Evolutionary conservation across 2,888 invertebrate genomes (phyloP).

Genomic region (Hipparchia semele): DNA sequence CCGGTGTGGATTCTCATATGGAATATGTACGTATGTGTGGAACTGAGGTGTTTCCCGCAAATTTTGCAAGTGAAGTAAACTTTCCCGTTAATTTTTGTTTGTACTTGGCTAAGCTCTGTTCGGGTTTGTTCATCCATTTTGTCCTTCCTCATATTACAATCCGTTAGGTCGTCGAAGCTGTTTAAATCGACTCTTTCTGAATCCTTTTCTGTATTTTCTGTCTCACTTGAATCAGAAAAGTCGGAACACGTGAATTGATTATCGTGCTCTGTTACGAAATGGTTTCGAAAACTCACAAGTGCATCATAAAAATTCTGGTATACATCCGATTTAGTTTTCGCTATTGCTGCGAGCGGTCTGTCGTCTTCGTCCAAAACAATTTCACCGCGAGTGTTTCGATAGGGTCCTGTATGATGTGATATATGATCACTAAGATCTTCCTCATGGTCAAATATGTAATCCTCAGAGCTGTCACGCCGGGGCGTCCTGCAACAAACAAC

Average conservation of each 20-base stretch:
- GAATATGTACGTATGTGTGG: constrained; percentile 84
- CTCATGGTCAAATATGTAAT: constrained; percentile 23
- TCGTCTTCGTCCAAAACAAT: constrained; percentile 50
- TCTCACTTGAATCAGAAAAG: constrained; percentile 53
- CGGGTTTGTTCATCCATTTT: constrained; percentile 65
- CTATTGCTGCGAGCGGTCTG: constrained; percentile 56
- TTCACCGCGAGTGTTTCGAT: background rate
- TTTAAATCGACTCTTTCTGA: constrained; percentile 43
- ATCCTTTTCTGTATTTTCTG: constrained; percentile 40
- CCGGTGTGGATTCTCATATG: constrained; percentile 86
- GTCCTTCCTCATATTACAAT: constrained; percentile 63
- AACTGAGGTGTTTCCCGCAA: constrained; percentile 84
- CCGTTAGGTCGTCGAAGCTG: constrained; percentile 66
- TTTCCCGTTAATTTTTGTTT: constrained; percentile 74
- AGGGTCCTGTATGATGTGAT: background rate
- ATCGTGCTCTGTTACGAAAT: constrained; percentile 53
- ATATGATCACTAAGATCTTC: constrained; percentile 8
- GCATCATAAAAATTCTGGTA: constrained; percentile 61
- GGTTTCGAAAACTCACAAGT: constrained; percentile 62
- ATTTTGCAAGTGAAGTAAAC: constrained; percentile 81
- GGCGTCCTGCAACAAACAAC: constrained; percentile 68
- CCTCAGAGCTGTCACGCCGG: constrained; percentile 38
- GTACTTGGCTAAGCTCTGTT: constrained; percentile 55
- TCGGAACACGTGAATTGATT: constrained; percentile 46
- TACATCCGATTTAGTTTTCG: constrained; percentile 44